phyloP scores from a whole-genome alignment of 2,113 vertebrate genomes.

The Serilophus lunatus region DNA sequence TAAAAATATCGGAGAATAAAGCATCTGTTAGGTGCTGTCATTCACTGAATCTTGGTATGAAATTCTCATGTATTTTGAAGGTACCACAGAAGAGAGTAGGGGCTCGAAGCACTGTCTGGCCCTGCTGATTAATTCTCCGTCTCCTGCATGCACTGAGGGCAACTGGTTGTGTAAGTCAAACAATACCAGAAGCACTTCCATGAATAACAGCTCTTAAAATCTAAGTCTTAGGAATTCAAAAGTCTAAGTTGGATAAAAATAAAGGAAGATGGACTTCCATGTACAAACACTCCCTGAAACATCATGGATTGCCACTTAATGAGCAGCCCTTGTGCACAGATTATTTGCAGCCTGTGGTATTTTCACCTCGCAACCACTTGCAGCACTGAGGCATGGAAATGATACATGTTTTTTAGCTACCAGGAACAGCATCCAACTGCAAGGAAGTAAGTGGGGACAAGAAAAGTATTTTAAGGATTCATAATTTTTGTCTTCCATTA shows the following conservation, averaged over 20 bases:
- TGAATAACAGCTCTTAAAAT: not conserved
- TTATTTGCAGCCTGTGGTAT: not conserved
- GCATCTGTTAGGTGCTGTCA: not conserved
- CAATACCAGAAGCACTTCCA: not conserved
- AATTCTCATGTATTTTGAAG: not conserved
- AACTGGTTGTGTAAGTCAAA: not conserved
- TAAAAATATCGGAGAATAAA: not conserved
- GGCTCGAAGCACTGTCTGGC: not conserved
- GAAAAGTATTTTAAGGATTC: not conserved
- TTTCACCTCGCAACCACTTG: not conserved
- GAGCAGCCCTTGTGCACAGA: not conserved
- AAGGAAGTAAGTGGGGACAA: not conserved
- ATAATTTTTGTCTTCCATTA: not conserved
- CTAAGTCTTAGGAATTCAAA: not conserved
- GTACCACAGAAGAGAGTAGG: not conserved
- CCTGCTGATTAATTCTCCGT: not conserved
- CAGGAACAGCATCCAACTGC: not conserved
- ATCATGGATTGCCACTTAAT: not conserved
- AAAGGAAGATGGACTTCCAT: not conserved
- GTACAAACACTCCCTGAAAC: not conserved
- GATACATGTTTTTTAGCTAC: not conserved
- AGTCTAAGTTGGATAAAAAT: not conserved
- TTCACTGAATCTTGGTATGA: not conserved
- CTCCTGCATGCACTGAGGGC: not conserved
- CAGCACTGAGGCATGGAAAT: not conserved